Evolutionary conservation across 1,140 invertebrate species (phyloP).

Genomic region (Drosophila orosa): DNA sequence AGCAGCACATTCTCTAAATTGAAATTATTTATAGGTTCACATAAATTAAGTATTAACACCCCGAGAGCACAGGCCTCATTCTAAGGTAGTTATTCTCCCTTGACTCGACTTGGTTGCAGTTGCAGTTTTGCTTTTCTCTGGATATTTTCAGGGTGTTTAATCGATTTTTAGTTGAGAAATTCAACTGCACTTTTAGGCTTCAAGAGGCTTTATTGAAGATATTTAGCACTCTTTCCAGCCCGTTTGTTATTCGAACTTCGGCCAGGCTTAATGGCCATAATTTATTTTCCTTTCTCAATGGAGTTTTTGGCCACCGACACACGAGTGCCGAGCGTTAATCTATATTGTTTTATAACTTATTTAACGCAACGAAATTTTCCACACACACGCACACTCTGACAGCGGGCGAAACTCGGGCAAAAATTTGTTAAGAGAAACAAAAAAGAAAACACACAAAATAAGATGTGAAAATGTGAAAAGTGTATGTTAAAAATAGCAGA

Average conservation of each 20-base stretch:
- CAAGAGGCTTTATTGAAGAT: background rate
- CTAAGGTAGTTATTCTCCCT: slow-evolving; percentile 41
- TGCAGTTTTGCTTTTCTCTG: background rate
- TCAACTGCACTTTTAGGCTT: background rate
- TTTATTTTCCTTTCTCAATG: slow-evolving; percentile 11
- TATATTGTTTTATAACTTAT: slow-evolving; percentile 77
- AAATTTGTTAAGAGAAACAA: slow-evolving; percentile 54
- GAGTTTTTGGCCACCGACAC: slow-evolving; percentile 10
- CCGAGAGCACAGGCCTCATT: slow-evolving; percentile 19
- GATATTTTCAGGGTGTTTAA: background rate
- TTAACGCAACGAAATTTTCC: slow-evolving; percentile 70
- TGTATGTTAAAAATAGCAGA: slow-evolving; percentile 72
- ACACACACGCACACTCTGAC: slow-evolving; percentile 46
- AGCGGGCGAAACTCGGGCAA: slow-evolving; percentile 59
- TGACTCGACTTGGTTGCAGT: slow-evolving; percentile 31
- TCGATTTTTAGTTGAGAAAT: background rate
- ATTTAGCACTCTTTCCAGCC: slow-evolving; percentile 1
- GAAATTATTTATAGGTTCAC: slow-evolving; percentile 83
- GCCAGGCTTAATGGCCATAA: background rate
- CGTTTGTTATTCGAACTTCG: slow-evolving; percentile 11
- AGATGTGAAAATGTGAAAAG: slow-evolving; percentile 52
- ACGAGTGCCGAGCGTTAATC: slow-evolving; percentile 19
- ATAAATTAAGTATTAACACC: slow-evolving; percentile 82
- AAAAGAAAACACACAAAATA: slow-evolving; percentile 5
- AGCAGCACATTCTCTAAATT: slow-evolving; percentile 80